A percentile compares a stretch with the other conserved stretches of the same genome.
These are phyloP conservation scores for Cyrtodaria siliqua DNA, from an alignment of 2,888 invertebrate genomes.

Conservation along the genomic window DNA sequence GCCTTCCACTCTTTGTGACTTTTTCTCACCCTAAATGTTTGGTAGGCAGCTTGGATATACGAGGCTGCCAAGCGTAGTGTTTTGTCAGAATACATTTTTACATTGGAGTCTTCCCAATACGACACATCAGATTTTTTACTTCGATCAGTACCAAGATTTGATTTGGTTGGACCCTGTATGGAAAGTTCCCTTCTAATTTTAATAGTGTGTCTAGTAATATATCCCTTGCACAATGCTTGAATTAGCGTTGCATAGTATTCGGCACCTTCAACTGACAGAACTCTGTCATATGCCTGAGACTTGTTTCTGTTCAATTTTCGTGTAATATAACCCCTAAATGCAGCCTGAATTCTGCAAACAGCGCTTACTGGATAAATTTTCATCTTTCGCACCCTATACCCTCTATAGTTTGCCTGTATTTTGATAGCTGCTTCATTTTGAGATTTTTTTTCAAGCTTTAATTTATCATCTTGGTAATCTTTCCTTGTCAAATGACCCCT, in stretches of 20 bases:
- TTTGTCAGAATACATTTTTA: conserved; percentile 62
- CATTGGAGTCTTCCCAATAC: conserved; percentile 56
- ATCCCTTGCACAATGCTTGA: conserved; percentile 51
- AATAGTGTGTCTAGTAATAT: conserved; percentile 34
- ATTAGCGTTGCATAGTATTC: conserved; percentile 51
- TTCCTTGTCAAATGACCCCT: conserved; percentile 28
- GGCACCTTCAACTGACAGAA: conserved; percentile 20
- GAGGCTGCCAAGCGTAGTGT: conserved; percentile 38
- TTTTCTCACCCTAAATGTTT: conserved; percentile 38
- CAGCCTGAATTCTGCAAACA: conserved; percentile 33
- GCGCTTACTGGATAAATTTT: conserved; percentile 17
- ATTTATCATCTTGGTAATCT: conserved; percentile 3
- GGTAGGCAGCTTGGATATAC: conserved; percentile 41
- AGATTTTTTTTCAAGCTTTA: conserved; percentile 2
- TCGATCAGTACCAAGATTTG: not conserved
- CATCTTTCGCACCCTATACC: conserved; percentile 28
- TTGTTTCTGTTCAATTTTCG: conserved; percentile 29
- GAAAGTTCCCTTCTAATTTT: conserved; percentile 20
- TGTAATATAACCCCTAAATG: conserved; percentile 43
- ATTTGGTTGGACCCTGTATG: conserved; percentile 40
- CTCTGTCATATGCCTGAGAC: conserved; percentile 1
- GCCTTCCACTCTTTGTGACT: conserved; percentile 5
- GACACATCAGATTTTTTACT: conserved; percentile 15
- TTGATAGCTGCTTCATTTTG: conserved; percentile 17
- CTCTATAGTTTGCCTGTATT: conserved; percentile 31